Conservation (phyloP, 2,797 vertebrate genomes). For the Notamacropus eugenii region DNA sequence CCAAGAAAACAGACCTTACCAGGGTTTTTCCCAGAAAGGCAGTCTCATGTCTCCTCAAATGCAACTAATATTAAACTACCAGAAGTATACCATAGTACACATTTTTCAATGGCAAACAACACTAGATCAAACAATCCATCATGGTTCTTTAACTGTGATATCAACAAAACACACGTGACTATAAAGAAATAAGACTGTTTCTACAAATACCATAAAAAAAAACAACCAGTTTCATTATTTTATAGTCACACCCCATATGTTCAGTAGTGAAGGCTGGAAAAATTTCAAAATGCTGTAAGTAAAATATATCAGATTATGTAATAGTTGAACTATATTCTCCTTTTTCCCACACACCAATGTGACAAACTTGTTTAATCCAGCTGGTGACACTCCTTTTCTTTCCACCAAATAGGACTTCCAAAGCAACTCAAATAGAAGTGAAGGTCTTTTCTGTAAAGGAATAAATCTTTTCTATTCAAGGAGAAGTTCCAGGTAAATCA, state of each 20-base stretch:
- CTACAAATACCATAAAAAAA: not conserved
- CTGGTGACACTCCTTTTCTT: not conserved
- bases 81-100: not conserved
- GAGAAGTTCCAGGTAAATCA: not conserved
- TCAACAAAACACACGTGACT: not conserved
- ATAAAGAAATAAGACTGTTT: not conserved
- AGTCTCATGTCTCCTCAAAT: not conserved
- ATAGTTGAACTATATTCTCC: not conserved
- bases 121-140: not conserved
- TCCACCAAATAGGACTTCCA: not conserved
- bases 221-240: slow-evolving; percentile 12
- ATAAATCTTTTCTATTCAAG: not conserved
- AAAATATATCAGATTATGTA: not conserved
- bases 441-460: slow-evolving; percentile 42
- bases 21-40: not conserved
- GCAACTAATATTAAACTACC: not conserved
- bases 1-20: not conserved
- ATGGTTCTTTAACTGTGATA: not conserved
- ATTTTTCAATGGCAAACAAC: not conserved
- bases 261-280: slow-evolving; percentile 28
- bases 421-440: slow-evolving; percentile 10
- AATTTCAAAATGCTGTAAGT: slow-evolving; percentile 2
- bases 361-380: slow-evolving; percentile 22
- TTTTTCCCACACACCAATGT: not conserved
- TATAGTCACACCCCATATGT: slow-evolving; percentile 8